A percentile compares a stretch with the other conserved stretches of the same genome.
These are phyloP conservation scores for Myocastor coypus DNA, from an alignment of 2,113 vertebrate genomes.

Conservation along the genomic window DNA sequence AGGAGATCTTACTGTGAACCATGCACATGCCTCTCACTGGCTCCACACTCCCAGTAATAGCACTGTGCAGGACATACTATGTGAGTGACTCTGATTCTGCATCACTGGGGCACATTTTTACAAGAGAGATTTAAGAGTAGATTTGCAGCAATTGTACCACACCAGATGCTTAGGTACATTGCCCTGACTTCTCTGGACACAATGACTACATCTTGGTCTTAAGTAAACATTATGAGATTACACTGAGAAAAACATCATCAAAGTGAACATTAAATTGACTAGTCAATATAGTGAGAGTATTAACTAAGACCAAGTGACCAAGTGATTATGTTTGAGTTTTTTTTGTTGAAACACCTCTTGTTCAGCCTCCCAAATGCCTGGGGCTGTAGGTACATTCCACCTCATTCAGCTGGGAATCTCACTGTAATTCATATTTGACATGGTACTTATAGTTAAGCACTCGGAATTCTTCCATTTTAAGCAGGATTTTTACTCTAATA, in stretches of 20 bases:
- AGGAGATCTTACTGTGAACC: not conserved
- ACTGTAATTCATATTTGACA: slow-evolving; percentile 29
- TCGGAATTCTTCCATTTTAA: slow-evolving; percentile 44
- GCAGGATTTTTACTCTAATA: slow-evolving; percentile 11
- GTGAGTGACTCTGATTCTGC: not conserved
- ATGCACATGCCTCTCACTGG: not conserved
- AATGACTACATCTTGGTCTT: not conserved
- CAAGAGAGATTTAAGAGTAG: not conserved
- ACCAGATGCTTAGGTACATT: not conserved
- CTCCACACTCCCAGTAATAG: not conserved
- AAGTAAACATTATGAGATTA: slow-evolving; percentile 41
- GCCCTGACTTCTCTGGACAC: not conserved
- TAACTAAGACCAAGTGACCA: not conserved
- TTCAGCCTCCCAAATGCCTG: not conserved
- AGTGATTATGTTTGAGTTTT: not conserved
- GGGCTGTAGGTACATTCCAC: not conserved
- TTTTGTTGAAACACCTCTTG: not conserved
- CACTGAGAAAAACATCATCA: not conserved
- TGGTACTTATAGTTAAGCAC: slow-evolving; percentile 35
- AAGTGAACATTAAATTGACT: slow-evolving; percentile 40
- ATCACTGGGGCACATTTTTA: not conserved
- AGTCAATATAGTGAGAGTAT: not conserved
- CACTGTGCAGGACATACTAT: not conserved
- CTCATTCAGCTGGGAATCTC: not conserved
- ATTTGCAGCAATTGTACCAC: not conserved